Conservation (phyloP, 1,140 invertebrate genomes). For the Tribolium madens region DNA sequence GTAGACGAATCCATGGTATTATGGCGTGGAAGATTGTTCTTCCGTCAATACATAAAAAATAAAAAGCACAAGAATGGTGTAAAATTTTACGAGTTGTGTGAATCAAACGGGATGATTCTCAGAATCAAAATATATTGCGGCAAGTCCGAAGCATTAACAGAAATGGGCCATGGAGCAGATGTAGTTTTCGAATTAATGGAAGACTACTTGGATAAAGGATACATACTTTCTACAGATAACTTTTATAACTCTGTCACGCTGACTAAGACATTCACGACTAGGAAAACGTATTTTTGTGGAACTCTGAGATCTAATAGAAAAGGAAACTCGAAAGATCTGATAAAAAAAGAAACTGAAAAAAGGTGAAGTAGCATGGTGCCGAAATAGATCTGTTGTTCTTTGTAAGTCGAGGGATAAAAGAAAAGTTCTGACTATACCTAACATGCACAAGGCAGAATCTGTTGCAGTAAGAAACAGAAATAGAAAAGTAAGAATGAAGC, state of each 20-base stretch:
- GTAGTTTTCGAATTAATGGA: background rate
- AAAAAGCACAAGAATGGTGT: constrained; percentile 2
- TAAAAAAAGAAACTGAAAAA: background rate
- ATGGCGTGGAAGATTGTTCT: constrained; percentile 7
- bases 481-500: background rate
- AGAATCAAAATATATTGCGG: constrained; percentile 21
- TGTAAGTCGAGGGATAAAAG: background rate
- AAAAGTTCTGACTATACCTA: background rate
- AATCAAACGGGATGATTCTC: background rate
- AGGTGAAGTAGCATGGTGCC: background rate
- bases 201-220: constrained; percentile 40
- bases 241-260: background rate
- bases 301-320: background rate
- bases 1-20: background rate
- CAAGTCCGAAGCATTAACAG: background rate
- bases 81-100: constrained; percentile 31
- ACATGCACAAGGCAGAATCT: background rate
- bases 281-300: background rate
- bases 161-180: background rate
- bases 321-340: background rate
- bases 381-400: background rate
- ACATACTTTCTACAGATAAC: constrained; percentile 40
- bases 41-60: constrained; percentile 21
- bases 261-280: background rate
- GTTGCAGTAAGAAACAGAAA: background rate